Evolutionary conservation across 2,797 vertebrate species (phyloP), one percentile per base, ranked within the genome.

Genomic region (Pseudochirops cupreus): DNA sequence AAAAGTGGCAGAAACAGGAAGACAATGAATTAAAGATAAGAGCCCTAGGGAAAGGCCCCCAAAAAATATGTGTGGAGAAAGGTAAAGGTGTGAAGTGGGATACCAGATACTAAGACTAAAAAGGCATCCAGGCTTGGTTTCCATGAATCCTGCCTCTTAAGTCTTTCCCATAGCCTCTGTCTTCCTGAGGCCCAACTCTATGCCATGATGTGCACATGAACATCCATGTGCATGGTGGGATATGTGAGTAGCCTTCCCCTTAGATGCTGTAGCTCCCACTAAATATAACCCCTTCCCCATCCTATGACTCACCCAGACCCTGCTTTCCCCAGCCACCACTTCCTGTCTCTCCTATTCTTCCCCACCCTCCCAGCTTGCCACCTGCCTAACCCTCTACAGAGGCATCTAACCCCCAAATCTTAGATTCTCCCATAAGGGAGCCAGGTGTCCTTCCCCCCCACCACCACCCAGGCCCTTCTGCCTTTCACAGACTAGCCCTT

Each of bases 251-350:
- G 97, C 98, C 97, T 97, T 98, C 96, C 94, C 96, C 93, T 97
- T 92, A 96, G 96, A 97, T 96, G 91, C 97, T 96, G 95, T 97
- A 97, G 97, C 96, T 98, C 95, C 97, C 98, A 98, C 97, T 98
- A 97, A 98, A 98, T 98, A 97, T 97, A 97, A 97, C 98, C 97
- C 98, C 97, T 97, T 97, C 97, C 97, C 97, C 97, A 98, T 97
- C 96, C 95, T 95, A 97, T 98, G 98, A 98, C 97, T 98, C 97
- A 98, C 97, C 31, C 92, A 4, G 97, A 97, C 97, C 98, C 97
- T 95, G 97, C 97, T 96, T 97, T 96, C 91, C 96, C 94, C 97
- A 56, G 97, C 97, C 97, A 96, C 97, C 97, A 98, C 97, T 97
- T 98, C 97, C 97, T 97, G 97, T 97, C 97, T 97, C 95, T 97